Evolutionary conservation across 2,113 vertebrate genomes (phyloP), one percentile per base, ranked within the genome.

Genomic region (Elephantulus edwardii): DNA sequence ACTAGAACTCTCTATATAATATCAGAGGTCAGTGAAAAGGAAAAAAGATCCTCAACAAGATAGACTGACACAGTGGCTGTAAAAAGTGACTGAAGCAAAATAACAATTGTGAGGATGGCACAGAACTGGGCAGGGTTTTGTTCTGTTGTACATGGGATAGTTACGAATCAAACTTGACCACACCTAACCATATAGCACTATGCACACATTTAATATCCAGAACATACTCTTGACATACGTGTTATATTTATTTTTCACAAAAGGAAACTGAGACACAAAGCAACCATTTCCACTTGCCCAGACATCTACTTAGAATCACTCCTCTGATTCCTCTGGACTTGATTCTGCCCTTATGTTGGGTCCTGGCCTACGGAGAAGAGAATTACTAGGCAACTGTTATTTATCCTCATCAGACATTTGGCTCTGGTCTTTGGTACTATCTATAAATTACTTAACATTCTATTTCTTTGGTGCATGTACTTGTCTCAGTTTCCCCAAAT

Each of bases 351-450:
- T 26, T 38, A 42, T 28, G 38, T 38, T 71, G 38, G 24, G 26
- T 48, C 86, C 26, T 4, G 1, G 6, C 8, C 76, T 40, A 20
- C 40, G 40, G 38, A 86, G 22, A 62, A n/a, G 1, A 52, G 8
- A 9, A 26, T 17, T 35, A 72, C 28, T 30, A 76, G 70, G 30
- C 24, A 44, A 12, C 10, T 33, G 13, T 33, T 19, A 12, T 48
- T 3, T 2, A 5, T 24, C 9, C 20, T 58, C 1, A 28, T n/a
- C n/a, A 1, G 20, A 75, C 5, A n/a, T 6, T 33, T 28, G n/a
- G 5, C 4, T 30, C 40, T 33, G 46, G 1, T 81, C 22, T 86
- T 71, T 8, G 30, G n/a, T 13, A 40, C 13, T 82, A 50, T 6
- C 6, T 50, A 26, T 64, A 74, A 83, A 52, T 77, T 33, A 14